phyloP scores from a whole-genome alignment of 2,797 vertebrate species.

The Lophotriccus pileatus region DNA sequence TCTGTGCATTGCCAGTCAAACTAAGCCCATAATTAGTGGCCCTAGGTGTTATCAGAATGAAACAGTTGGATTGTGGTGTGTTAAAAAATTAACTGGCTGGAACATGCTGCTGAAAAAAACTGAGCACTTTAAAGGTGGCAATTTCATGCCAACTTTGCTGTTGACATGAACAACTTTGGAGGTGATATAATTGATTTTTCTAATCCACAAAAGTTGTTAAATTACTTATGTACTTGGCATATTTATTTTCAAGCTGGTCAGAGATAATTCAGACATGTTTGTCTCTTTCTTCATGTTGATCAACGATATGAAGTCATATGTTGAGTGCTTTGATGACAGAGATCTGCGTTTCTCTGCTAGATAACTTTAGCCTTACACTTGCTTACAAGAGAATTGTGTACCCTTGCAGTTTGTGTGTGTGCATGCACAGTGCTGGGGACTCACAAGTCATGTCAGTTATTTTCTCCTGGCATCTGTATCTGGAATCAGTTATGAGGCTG shows the following conservation, averaged over 20 bases:
- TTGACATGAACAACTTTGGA: not conserved
- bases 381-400: not conserved
- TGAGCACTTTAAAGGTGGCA: not conserved
- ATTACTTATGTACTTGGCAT: not conserved
- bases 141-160: not conserved
- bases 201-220: not conserved
- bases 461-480: not conserved
- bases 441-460: not conserved
- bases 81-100: conserved; percentile 47
- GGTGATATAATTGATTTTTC: not conserved
- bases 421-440: not conserved
- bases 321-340: not conserved
- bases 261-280: not conserved
- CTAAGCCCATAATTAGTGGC: conserved; percentile 46
- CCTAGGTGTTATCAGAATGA: conserved; percentile 47
- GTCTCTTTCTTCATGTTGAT: not conserved
- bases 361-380: not conserved
- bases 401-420: not conserved
- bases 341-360: not conserved
- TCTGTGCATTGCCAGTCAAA: conserved; percentile 31
- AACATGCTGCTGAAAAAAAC: not conserved
- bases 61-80: conserved; percentile 24
- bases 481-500: not conserved
- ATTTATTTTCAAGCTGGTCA: not conserved
- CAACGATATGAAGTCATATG: not conserved